phyloP scores from a whole-genome alignment of 2,113 vertebrate species.

The Thermophis baileyi region DNA sequence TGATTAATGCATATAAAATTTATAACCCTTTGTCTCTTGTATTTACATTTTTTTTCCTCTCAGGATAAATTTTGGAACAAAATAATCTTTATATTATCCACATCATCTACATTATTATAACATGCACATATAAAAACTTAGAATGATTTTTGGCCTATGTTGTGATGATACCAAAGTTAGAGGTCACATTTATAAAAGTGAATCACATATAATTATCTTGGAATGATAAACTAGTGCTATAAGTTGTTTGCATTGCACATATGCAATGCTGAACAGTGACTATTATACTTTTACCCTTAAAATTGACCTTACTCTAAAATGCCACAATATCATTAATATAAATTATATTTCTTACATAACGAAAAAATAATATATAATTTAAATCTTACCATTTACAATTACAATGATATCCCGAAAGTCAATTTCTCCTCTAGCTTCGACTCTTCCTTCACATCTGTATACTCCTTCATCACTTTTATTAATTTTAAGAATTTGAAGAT shows the following conservation, averaged over 20 bases:
- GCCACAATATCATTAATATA: background rate
- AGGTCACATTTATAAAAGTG: background rate
- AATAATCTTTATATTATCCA: background rate
- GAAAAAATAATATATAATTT: background rate
- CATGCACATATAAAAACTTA: background rate
- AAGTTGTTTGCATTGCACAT: background rate
- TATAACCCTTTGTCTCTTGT: background rate
- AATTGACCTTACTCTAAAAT: background rate
- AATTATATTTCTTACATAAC: background rate
- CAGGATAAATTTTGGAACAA: background rate
- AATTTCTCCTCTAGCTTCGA: conserved; percentile 95
- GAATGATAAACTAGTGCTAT: background rate
- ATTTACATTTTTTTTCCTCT: background rate
- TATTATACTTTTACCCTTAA: background rate
- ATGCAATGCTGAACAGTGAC: background rate
- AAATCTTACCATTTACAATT: conserved; percentile 90
- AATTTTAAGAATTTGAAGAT: conserved; percentile 91
- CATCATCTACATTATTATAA: background rate
- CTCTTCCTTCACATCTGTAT: conserved; percentile 95
- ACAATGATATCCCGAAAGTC: conserved; percentile 94
- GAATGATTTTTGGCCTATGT: background rate
- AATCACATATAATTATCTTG: background rate
- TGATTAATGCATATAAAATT: background rate
- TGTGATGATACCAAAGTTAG: background rate
- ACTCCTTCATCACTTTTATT: conserved; percentile 94